Conservation (phyloP, 2,888 invertebrate genomes). For the Meteorus colon region DNA sequence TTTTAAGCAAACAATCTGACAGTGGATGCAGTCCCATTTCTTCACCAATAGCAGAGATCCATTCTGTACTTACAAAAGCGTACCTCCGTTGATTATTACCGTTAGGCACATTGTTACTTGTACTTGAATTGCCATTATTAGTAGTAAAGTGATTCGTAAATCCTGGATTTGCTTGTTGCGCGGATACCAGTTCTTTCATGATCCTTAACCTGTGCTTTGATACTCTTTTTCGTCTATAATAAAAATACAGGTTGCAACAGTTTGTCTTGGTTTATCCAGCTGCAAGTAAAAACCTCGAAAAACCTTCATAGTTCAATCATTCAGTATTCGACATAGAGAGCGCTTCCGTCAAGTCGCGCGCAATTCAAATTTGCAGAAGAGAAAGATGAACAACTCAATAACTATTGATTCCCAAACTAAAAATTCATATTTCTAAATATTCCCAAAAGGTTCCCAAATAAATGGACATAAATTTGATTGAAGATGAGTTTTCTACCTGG, state of each 20-base stretch:
- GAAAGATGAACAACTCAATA: no score
- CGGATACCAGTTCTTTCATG: slow-evolving; percentile 68
- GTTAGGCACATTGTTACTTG: slow-evolving; percentile 60
- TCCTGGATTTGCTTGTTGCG: slow-evolving; percentile 60
- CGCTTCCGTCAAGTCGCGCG: no score
- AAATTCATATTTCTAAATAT: no score
- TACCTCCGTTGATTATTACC: slow-evolving; percentile 64
- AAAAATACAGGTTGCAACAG: background rate
- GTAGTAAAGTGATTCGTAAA: slow-evolving; percentile 66
- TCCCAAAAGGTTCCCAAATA: no score
- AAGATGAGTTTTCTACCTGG: no score
- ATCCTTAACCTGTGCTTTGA: slow-evolving; percentile 25
- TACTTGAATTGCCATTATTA: slow-evolving; percentile 65
- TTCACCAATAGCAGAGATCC: slow-evolving; percentile 70
- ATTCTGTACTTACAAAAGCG: slow-evolving; percentile 69
- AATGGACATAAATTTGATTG: no score
- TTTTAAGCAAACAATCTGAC: slow-evolving; percentile 64
- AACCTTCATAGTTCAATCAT: no score
- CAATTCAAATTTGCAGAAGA: no score
- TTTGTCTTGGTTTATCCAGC: no score
- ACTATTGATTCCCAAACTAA: no score
- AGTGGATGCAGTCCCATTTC: slow-evolving; percentile 69
- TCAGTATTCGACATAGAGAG: no score
- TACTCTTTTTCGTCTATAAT: background rate
- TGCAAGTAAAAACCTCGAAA: no score